These are phyloP conservation scores for Rhagonycha lutea DNA, from an alignment of 2,888 invertebrate genomes.

Conservation along the genomic window DNA sequence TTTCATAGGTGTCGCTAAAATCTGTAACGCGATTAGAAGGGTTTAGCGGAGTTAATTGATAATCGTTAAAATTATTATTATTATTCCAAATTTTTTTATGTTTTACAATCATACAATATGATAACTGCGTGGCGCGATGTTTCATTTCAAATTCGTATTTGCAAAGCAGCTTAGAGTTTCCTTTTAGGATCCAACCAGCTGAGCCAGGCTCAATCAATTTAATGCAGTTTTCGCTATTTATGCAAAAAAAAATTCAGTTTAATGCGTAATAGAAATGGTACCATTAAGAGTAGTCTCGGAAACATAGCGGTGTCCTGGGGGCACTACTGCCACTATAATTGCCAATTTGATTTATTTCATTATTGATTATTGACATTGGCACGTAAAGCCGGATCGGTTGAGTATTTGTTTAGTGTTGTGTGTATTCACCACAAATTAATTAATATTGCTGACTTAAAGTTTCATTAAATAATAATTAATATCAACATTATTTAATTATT, in stretches of 20 bases:
- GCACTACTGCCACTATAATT: constrained; percentile 20
- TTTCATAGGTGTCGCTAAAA: constrained; percentile 5
- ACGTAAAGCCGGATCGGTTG: constrained; percentile 12
- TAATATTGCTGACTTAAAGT: background rate
- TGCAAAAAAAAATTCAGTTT: background rate
- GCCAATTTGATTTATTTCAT: constrained; percentile 27
- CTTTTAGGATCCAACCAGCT: background rate
- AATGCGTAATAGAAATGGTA: background rate
- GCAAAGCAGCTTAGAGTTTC: background rate
- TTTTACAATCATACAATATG: background rate
- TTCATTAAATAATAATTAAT: background rate
- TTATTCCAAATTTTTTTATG: no score
- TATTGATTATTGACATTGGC: constrained; percentile 27
- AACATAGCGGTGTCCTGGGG: constrained; percentile 18
- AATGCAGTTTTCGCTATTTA: background rate
- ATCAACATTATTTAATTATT: background rate
- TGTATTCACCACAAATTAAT: constrained; percentile 5
- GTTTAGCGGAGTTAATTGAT: background rate
- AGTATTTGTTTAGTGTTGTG: constrained; percentile 21
- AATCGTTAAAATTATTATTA: background rate
- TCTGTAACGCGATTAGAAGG: constrained; percentile 13
- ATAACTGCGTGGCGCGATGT: no score
- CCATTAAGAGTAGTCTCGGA: constrained; percentile 4
- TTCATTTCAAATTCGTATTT: background rate
- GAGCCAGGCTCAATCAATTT: background rate